These are phyloP conservation scores for Auanema sp. DNA, from an alignment of 2,888 invertebrate genomes.

Conservation along the genomic window DNA sequence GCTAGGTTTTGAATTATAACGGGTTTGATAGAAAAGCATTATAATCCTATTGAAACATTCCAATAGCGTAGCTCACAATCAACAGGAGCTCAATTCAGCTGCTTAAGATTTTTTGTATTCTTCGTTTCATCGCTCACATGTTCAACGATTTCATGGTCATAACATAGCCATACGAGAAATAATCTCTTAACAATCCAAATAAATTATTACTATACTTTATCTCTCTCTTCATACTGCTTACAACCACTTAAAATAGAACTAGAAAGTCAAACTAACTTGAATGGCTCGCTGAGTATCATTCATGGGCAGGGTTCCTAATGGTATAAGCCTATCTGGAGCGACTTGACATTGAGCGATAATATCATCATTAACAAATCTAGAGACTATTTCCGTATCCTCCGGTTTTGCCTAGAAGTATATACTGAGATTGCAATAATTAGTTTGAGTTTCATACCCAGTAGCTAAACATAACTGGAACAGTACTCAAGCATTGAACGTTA, in stretches of 20 bases:
- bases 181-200: no score
- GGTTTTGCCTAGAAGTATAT: constrained; percentile 67
- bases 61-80: not conserved
- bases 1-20: no score
- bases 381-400: constrained; percentile 68
- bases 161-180: no score
- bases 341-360: constrained; percentile 67
- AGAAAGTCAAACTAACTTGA: constrained; percentile 37
- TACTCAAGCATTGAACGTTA: constrained; percentile 69
- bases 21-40: no score
- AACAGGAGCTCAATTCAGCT: no score
- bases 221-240: no score
- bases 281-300: constrained; percentile 69
- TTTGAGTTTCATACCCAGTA: constrained; percentile 68
- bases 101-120: not conserved
- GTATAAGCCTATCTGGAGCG: constrained; percentile 68
- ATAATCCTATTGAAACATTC: not conserved
- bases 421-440: constrained; percentile 6
- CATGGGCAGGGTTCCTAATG: constrained; percentile 70
- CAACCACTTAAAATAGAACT: no score
- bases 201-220: no score
- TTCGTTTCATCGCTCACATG: no score
- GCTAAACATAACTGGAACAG: constrained; percentile 72
- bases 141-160: no score
- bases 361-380: constrained; percentile 69